phyloP scores from a whole-genome alignment of 2,797 vertebrate genomes.

The Chrysocyon brachyurus region DNA sequence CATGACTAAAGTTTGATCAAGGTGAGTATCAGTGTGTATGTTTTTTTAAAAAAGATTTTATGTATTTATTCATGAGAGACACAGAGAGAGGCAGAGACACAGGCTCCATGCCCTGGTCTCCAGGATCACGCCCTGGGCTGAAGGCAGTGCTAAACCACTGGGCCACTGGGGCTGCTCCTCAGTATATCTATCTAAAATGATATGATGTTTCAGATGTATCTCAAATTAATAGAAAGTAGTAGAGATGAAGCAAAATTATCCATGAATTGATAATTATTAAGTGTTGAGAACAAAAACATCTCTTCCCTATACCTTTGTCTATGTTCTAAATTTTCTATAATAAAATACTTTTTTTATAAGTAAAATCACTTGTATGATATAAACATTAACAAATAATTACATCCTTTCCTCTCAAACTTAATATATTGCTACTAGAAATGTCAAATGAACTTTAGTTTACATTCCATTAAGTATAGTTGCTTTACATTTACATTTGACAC shows the following conservation, averaged over 20 bases:
- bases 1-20: not conserved
- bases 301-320: not conserved
- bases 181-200: not conserved
- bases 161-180: no score
- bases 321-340: not conserved
- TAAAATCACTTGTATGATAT: conserved; percentile 19
- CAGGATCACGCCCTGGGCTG: no score
- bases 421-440: not conserved
- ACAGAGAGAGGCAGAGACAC: no score
- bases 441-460: not conserved
- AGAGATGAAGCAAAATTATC: not conserved
- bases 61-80: no score
- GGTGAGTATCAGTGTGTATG: no score
- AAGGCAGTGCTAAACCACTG: no score
- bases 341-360: not conserved
- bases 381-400: not conserved
- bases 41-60: no score
- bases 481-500: not conserved
- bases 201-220: not conserved
- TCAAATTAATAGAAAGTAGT: conserved; percentile 18
- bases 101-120: no score
- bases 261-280: not conserved
- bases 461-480: not conserved
- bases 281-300: not conserved
- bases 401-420: conserved; percentile 12